Base-by-base conservation (phyloP, 2,888 invertebrate genomes). In the Dendrolimus houi region DNA sequence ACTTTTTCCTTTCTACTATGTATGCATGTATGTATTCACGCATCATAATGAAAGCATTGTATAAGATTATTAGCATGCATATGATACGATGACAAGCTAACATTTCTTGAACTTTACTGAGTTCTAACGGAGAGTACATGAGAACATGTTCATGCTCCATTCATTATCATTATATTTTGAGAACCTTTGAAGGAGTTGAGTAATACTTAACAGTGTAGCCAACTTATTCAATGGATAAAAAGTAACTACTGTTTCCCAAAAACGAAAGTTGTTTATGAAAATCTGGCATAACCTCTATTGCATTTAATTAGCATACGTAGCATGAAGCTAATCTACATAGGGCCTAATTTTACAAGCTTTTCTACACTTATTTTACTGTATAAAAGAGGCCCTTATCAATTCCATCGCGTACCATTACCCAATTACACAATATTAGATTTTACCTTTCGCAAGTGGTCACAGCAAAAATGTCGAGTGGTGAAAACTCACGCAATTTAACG, bases 401-500 rank as follows among this genome's bases (percentile, higher is more conserved):
- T 56, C 59, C 63, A 66, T 69, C 65, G 60, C 60, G 61, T 63
- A 63, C 61, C 63, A 64, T 65, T 65, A 66, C 60, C 59, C 67
- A 64, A 68, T 71, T 59, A 56, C 41, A 60, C 60, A 71, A 64
- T 61, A 67, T 65, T 67, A 69, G 63, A 66, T 64, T 69, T 64
- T 55, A 61, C 62, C 60, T 63, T 62, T 59, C 56, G 66, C 68
- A 62, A 47, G 47, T 47, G 47, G 47, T 47, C 47, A 47, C 62
- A 64, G 64, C 60, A 65, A 69, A 75, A 70, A 61, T 65, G 64
- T 67, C 58, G 61, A 68, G 63, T 62, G 66, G 66, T 70, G 68
- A 65, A 68, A 68, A 69, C 65, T 71, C 68, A 67, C 67, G 64
- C 64, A 72, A 71, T 70, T 71, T 72, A 68, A 70, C 69, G 68